Evolutionary conservation across 1,140 invertebrate species (phyloP).

Genomic region (Phthorimaea operculella): DNA sequence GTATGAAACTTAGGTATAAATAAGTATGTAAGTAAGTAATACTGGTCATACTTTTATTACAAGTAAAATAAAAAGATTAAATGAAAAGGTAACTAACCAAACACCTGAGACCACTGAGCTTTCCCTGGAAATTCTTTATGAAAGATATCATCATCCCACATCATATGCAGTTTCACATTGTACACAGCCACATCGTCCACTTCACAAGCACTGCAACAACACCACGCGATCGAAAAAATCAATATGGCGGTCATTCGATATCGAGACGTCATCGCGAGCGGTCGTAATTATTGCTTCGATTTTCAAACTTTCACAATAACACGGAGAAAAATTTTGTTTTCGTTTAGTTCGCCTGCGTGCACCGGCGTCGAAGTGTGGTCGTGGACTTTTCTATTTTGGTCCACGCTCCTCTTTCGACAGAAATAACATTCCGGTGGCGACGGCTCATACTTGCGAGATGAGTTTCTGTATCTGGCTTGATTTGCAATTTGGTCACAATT

Average conservation of each 20-base stretch:
- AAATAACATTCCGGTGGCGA: constrained; percentile 51
- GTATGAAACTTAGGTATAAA: too few species aligned
- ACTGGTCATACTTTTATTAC: too few species aligned
- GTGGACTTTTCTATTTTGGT: constrained; percentile 64
- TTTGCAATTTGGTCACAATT: too few species aligned
- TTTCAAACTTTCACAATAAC: neutral
- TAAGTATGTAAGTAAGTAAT: too few species aligned
- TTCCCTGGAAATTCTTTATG: constrained; percentile 88
- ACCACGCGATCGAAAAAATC: constrained; percentile 25
- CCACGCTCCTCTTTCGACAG: constrained; percentile 38
- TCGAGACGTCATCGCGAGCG: constrained; percentile 25
- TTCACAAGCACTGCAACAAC: constrained; percentile 34
- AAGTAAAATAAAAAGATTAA: too few species aligned
- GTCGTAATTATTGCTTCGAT: constrained; percentile 19
- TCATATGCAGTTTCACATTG: constrained; percentile 83
- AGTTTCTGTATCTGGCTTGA: neutral
- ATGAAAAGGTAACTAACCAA: constrained; percentile 74
- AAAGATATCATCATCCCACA: constrained; percentile 87
- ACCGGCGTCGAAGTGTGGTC: constrained; percentile 34
- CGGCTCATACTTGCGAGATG: constrained; percentile 30
- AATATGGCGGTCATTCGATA: constrained; percentile 23
- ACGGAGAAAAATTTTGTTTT: neutral
- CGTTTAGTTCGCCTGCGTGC: constrained; percentile 37
- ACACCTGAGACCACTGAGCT: constrained; percentile 89
- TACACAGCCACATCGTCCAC: constrained; percentile 78